Percentiles rank a stretch among this genome's conserved stretches.
Conservation (phyloP, 1,140 invertebrate species). For the Artemia franciscana region DNA sequence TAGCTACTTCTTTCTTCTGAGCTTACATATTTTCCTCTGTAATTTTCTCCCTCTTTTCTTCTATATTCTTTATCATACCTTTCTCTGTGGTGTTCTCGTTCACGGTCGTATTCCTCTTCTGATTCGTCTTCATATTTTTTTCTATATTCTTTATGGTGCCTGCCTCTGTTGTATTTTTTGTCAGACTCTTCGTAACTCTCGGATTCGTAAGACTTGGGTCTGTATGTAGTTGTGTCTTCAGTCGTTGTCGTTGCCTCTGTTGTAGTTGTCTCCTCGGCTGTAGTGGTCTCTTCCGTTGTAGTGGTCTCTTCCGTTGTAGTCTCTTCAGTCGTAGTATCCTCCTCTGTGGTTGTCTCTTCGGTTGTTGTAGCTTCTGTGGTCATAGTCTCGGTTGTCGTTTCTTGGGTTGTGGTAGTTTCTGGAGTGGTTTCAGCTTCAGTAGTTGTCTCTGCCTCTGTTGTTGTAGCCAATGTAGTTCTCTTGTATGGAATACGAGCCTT, state of each 20-base stretch:
- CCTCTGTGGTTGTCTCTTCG: background rate
- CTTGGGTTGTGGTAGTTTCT: background rate
- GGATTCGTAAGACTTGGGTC: background rate
- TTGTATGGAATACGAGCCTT: too few relatives aligned
- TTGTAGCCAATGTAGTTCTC: too few relatives aligned
- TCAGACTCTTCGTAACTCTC: background rate
- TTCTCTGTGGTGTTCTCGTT: background rate
- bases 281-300: too few relatives aligned
- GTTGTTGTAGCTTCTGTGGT: background rate
- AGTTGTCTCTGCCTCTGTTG: too few relatives aligned
- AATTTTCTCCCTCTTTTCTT: constrained; percentile 4
- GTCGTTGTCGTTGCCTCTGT: background rate
- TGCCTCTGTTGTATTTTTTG: background rate
- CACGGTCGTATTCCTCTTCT: constrained; percentile 1
- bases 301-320: background rate
- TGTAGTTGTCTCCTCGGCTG: background rate
- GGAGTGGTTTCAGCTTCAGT: background rate
- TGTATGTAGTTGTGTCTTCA: background rate
- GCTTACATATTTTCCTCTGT: constrained; percentile 3
- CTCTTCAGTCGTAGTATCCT: background rate
- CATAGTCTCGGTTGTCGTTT: background rate
- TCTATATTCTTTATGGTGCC: background rate
- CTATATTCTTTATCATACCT: background rate
- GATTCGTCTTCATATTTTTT: background rate
- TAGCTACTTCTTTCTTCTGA: background rate